Evolutionary conservation across 1,140 invertebrate genomes (phyloP).

Genomic region (Helicoverpa armigera): DNA sequence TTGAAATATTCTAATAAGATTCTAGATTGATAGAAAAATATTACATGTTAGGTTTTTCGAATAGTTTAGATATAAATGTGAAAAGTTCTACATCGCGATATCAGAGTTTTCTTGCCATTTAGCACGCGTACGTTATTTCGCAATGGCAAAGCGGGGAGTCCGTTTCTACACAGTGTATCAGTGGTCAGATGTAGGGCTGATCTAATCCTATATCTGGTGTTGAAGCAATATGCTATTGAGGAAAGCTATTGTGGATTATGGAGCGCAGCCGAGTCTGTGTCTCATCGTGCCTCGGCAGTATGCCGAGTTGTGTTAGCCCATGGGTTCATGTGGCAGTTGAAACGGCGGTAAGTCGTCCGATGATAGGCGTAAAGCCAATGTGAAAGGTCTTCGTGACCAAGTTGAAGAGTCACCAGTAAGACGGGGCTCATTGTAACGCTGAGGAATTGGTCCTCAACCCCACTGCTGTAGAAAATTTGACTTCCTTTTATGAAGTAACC

Average conservation of each 20-base stretch:
- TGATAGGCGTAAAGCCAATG: too few species aligned
- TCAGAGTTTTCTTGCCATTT: conserved; percentile 56
- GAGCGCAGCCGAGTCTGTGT: conserved; percentile 17
- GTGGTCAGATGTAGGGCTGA: conserved; percentile 12
- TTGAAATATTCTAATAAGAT: neutral
- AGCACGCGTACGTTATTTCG: conserved; percentile 64
- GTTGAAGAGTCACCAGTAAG: neutral
- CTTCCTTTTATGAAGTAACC: conserved; percentile 52
- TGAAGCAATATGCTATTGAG: conserved; percentile 16
- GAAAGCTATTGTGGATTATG: conserved; percentile 27
- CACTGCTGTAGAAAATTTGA: conserved; percentile 62
- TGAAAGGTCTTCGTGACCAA: too few species aligned
- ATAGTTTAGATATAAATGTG: neutral
- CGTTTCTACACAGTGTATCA: conserved; percentile 30
- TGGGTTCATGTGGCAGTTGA: neutral
- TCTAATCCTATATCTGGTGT: conserved; percentile 6
- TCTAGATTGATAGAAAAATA: neutral
- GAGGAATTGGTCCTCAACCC: conserved; percentile 52
- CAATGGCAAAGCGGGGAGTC: conserved; percentile 51
- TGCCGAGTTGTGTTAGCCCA: conserved; percentile 6
- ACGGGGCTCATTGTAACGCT: conserved; percentile 16
- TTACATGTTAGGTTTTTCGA: neutral
- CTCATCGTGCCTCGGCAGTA: neutral
- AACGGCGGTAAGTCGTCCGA: neutral
- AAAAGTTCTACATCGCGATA: conserved; percentile 61